Percentiles rank a stretch among this genome's conserved stretches.
phyloP scores from a whole-genome alignment of 2,113 vertebrate genomes.

The Mionectes macconnelli region DNA sequence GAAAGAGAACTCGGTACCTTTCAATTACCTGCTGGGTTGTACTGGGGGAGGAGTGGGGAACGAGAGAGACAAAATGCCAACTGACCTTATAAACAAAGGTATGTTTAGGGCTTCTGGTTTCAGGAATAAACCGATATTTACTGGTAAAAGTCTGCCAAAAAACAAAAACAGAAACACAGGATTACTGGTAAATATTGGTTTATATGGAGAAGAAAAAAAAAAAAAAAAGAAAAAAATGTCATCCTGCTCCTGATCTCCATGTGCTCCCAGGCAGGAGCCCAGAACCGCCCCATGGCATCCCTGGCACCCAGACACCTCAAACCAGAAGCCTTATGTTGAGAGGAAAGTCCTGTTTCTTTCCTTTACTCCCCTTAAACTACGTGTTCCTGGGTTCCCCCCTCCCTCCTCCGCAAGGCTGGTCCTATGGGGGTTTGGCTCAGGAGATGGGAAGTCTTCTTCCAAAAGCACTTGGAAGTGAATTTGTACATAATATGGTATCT shows the following conservation, averaged over 20 bases:
- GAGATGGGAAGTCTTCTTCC: neutral
- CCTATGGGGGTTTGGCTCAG: neutral
- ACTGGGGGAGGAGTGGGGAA: slow-evolving; percentile 66
- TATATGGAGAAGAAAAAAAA: slow-evolving; percentile 68
- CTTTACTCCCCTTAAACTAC: neutral
- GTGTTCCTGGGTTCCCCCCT: neutral
- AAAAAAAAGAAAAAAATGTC: slow-evolving; percentile 25
- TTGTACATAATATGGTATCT: slow-evolving; percentile 58
- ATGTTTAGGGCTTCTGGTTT: slow-evolving; percentile 80
- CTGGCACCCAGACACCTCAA: slow-evolving; percentile 47
- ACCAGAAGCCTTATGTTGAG: slow-evolving; percentile 66
- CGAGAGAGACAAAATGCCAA: slow-evolving; percentile 74
- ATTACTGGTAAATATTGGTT: slow-evolving; percentile 82
- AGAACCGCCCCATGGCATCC: neutral
- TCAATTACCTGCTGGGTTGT: slow-evolving; percentile 55
- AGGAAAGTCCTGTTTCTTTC: neutral
- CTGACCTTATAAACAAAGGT: slow-evolving; percentile 79
- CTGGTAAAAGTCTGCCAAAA: slow-evolving; percentile 82
- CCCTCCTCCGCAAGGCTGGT: neutral
- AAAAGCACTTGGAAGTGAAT: slow-evolving; percentile 18
- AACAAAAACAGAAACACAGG: slow-evolving; percentile 80
- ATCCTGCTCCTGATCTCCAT: neutral
- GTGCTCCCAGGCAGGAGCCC: neutral
- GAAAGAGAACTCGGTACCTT: slow-evolving; percentile 61
- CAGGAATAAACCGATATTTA: slow-evolving; percentile 81